Conservation (phyloP, 2,888 invertebrate genomes). For the Xanthorhoe spadicearia region DNA sequence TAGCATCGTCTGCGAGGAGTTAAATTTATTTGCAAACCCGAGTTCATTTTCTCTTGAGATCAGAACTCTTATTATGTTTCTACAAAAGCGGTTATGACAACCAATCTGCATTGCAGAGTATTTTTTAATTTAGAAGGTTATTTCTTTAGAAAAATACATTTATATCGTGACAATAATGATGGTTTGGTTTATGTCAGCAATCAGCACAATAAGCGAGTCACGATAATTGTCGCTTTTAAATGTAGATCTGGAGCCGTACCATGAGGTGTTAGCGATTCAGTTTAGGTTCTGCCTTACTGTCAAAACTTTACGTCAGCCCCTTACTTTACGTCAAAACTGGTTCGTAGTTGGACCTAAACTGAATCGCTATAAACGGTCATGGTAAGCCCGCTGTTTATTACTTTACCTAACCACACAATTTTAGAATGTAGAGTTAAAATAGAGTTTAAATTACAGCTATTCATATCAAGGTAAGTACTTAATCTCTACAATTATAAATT, state of each 20-base stretch:
- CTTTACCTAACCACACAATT: too few relatives aligned
- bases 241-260: too few relatives aligned
- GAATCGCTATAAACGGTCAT: too few relatives aligned
- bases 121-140: not conserved
- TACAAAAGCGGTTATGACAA: not conserved
- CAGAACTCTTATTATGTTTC: slow-evolving; percentile 6
- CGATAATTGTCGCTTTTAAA: not conserved
- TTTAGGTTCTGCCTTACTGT: too few relatives aligned
- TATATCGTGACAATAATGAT: not conserved
- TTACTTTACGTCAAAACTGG: too few relatives aligned
- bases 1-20: slow-evolving; percentile 22
- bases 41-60: slow-evolving; percentile 22
- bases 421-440: not conserved
- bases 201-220: not conserved
- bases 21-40: slow-evolving; percentile 33
- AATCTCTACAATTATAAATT: slow-evolving; percentile 28
- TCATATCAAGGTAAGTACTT: not conserved
- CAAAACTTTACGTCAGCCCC: too few relatives aligned
- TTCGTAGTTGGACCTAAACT: too few relatives aligned
- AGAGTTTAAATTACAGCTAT: not conserved
- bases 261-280: too few relatives aligned
- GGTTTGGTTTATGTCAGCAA: too few relatives aligned
- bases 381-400: too few relatives aligned
- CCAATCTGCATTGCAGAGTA: not conserved
- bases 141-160: not conserved